phyloP scores from a whole-genome alignment of 2,888 invertebrate genomes.

The Plusia festucae region DNA sequence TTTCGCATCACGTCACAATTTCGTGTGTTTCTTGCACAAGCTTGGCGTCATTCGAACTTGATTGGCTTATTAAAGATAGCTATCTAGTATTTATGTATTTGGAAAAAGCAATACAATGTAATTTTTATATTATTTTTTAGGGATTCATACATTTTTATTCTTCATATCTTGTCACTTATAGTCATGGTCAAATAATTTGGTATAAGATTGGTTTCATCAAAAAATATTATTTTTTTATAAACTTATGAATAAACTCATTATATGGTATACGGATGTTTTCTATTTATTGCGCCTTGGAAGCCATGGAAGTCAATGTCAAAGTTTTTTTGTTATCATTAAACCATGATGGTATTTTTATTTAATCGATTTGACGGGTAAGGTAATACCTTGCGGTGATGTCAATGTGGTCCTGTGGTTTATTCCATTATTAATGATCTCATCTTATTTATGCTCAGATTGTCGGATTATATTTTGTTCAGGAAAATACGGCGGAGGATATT shows the following conservation, averaged over 20 bases:
- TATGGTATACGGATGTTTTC: constrained; percentile 1
- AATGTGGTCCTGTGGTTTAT: background rate
- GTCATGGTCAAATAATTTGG: background rate
- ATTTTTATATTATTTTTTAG: too few species aligned
- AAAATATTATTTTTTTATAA: background rate
- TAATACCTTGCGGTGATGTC: background rate
- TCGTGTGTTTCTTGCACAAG: too few species aligned
- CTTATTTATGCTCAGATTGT: background rate
- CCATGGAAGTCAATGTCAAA: constrained; percentile 55
- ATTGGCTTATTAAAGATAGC: too few species aligned
- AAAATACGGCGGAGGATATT: background rate
- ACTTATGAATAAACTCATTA: background rate
- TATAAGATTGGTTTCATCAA: background rate
- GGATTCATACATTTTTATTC: too few species aligned
- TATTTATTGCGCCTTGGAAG: constrained; percentile 46
- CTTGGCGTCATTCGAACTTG: too few species aligned
- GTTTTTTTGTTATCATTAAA: constrained; percentile 59
- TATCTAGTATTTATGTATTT: too few species aligned
- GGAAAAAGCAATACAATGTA: too few species aligned
- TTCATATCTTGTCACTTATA: too few species aligned
- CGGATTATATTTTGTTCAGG: background rate
- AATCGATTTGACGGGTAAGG: constrained; percentile 52
- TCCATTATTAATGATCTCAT: constrained; percentile 1
- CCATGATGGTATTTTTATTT: constrained; percentile 61
- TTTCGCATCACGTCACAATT: too few species aligned